Conservation (phyloP, 2,113 vertebrate genomes). For the Cephalopterus ornatus region DNA sequence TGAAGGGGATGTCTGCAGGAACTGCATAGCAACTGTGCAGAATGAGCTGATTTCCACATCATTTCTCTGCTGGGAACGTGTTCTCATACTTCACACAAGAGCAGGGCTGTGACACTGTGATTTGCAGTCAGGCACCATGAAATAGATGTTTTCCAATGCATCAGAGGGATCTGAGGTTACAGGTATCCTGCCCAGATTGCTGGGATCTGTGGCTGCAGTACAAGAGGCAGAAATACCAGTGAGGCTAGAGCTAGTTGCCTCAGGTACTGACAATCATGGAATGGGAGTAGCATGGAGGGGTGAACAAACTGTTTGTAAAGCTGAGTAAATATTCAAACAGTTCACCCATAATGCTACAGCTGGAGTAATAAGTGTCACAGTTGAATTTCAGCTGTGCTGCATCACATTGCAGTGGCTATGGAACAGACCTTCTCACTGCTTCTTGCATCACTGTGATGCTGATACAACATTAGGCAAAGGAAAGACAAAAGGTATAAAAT, state of each 20-base stretch:
- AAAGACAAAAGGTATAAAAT: background rate
- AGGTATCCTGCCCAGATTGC: background rate
- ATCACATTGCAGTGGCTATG: background rate
- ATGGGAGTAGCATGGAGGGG: background rate
- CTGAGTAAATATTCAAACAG: background rate
- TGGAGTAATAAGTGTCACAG: background rate
- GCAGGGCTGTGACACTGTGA: background rate
- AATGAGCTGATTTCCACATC: background rate
- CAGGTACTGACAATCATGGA: background rate
- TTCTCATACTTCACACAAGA: background rate
- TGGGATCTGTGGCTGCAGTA: background rate
- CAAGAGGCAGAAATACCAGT: background rate
- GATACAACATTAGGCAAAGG: background rate
- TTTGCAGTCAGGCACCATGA: background rate
- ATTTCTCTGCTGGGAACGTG: background rate
- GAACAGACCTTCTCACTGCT: accelerated
- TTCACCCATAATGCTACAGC: background rate
- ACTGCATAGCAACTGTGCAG: background rate
- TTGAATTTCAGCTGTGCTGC: background rate
- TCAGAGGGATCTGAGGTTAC: background rate
- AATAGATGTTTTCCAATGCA: background rate
- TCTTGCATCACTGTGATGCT: background rate
- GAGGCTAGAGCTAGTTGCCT: background rate
- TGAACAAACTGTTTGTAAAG: background rate
- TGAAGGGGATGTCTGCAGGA: background rate